These are phyloP conservation scores for Halcyon chelicuti DNA, from an alignment of 2,797 vertebrate genomes.

Conservation along the genomic window DNA sequence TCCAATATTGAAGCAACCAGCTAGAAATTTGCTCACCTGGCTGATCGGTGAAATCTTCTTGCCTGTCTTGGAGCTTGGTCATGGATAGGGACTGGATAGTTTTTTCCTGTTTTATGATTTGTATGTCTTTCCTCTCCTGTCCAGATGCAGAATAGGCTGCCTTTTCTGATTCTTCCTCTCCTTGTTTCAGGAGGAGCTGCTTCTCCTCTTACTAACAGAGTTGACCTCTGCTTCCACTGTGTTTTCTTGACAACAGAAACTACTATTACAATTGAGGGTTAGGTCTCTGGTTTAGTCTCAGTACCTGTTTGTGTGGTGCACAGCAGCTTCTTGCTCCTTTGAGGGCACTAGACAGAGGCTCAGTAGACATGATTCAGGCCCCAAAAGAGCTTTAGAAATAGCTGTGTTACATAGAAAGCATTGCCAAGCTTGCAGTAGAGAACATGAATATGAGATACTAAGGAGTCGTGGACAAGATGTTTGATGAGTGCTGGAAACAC, in stretches of 20 bases:
- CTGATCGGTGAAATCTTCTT: not conserved
- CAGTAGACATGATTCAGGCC: not conserved
- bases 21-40: not conserved
- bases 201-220: not conserved
- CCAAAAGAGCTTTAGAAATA: not conserved
- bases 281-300: not conserved
- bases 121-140: not conserved
- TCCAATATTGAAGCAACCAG: not conserved
- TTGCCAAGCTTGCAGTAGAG: not conserved
- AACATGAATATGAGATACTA: not conserved
- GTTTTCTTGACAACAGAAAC: not conserved
- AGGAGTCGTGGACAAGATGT: not conserved
- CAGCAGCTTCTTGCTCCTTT: not conserved
- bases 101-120: not conserved
- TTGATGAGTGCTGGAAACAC: not conserved
- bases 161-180: not conserved
- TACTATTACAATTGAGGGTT: not conserved
- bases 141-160: not conserved
- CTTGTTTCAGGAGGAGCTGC: not conserved
- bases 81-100: not conserved
- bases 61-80: not conserved
- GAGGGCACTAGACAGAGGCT: not conserved
- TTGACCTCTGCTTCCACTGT: not conserved
- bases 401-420: not conserved
- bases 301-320: not conserved